A percentile compares a stretch with the other conserved stretches of the same genome.
Evolutionary conservation across 2,113 vertebrate genomes (phyloP).

Genomic region (Pseudorectes ferrugineus): DNA sequence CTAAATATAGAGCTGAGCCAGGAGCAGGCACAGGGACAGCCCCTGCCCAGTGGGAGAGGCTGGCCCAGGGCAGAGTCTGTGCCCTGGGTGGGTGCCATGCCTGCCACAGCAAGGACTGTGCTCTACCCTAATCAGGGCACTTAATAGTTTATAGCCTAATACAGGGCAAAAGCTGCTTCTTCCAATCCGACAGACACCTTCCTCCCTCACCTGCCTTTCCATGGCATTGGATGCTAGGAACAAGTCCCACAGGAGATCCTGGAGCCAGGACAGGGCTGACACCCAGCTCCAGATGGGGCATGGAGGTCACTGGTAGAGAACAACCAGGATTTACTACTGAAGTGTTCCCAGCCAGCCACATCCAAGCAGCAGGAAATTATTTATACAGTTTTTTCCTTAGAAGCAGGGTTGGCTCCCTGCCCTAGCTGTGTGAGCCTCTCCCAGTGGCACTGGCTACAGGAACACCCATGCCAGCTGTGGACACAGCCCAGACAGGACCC

Average conservation of each 20-base stretch:
- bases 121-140: not conserved
- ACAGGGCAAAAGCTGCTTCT: not conserved
- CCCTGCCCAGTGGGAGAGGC: not conserved
- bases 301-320: not conserved
- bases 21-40: not conserved
- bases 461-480: accelerated
- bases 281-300: not conserved
- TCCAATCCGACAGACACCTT: not conserved
- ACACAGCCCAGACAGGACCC: not conserved
- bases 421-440: not conserved
- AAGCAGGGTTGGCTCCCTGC: not conserved
- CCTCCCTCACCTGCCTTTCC: not conserved
- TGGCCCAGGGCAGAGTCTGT: accelerated
- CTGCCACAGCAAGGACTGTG: not conserved
- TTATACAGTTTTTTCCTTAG: not conserved
- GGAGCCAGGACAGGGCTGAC: not conserved
- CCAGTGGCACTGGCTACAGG: accelerated
- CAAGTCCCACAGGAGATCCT: not conserved
- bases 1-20: not conserved
- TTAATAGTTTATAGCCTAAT: not conserved
- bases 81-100: accelerated
- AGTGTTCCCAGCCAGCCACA: not conserved
- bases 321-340: not conserved
- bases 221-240: not conserved
- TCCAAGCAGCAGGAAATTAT: not conserved